Evolutionary conservation across 2,797 vertebrate species (phyloP).

Genomic region (Anas georgica): DNA sequence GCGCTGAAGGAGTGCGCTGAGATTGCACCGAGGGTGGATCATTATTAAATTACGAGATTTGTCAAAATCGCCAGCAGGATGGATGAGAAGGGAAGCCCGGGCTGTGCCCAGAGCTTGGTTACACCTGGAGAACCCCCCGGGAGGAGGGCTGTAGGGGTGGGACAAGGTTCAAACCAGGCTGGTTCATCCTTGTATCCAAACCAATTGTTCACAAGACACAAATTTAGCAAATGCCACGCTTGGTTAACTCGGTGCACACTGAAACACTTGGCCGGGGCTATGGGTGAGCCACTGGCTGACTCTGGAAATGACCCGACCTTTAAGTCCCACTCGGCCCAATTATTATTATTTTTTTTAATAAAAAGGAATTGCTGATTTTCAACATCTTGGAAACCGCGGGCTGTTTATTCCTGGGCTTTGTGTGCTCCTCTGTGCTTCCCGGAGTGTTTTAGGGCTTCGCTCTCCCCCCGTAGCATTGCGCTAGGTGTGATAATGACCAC

Average conservation of each 20-base stretch:
- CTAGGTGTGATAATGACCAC: accelerated
- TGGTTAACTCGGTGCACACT: accelerated
- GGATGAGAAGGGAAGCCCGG: background rate
- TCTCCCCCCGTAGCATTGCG: accelerated
- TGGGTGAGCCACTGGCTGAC: background rate
- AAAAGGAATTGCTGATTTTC: background rate
- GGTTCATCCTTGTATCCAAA: background rate
- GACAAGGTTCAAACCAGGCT: background rate
- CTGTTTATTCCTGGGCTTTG: background rate
- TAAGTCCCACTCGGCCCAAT: accelerated
- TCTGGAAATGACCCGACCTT: background rate
- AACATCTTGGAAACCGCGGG: background rate
- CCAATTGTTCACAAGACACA: accelerated
- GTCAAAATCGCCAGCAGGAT: background rate
- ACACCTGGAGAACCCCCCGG: background rate
- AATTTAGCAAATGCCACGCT: background rate
- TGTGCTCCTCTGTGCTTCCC: background rate
- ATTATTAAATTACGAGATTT: background rate
- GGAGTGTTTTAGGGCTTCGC: background rate
- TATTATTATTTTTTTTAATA: background rate
- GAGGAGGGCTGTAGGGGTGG: background rate
- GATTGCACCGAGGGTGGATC: background rate
- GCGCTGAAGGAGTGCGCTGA: accelerated
- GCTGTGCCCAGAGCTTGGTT: background rate
- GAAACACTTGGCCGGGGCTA: background rate